Base-by-base conservation (phyloP, 2,797 vertebrate species). In the Rallus crepitans region DNA sequence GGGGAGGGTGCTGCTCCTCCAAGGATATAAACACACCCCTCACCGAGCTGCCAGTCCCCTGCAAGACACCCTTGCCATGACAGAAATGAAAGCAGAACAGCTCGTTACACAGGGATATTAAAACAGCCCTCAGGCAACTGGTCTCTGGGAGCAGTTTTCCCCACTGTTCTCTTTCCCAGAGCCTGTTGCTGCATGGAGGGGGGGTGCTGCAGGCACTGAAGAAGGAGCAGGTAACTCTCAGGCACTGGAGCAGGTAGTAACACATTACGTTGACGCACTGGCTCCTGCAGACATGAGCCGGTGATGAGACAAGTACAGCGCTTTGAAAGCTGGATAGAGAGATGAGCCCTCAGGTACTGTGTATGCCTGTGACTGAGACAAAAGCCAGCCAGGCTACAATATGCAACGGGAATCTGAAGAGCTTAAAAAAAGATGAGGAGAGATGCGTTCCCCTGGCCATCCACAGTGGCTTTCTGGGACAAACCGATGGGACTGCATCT, bases 291-390 rank as follows among this genome's bases (percentile, higher is more conserved):
- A 91, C 50, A 72, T 6, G 50, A 92, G 85, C 60, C 0, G 0
- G 40, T 39, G 85, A 91, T 16, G 82, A 93, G 73, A 93, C 85
- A 87, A 53, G 78, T 73, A 73, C 85, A 66, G 12, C 6, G 70
- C 65, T 87, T 66, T 82, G 91, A 81, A 65, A 90, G 53, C 82
- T 27, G 48, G 42, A 57, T 25, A 66, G 86, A 60, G 64, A 78
- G 79, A 92, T 75, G 82, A 96, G 89, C 82, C 86, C 82, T 75
- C 66, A 70, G 94, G 90, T 82, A 12, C 79, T 66, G 39, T 66
- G 42, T 75, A 37, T 87, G 65, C 85, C 59, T 61, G 73, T 61
- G 81, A 64, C 65, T 66, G 86, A 96, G 89, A 93, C 71, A 87
- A 82, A 87, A 87, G 82, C 48, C 66, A 76, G 76, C 9, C 63